Evolutionary conservation across 2,113 vertebrate species (phyloP).

Genomic region (Corvus cornix): DNA sequence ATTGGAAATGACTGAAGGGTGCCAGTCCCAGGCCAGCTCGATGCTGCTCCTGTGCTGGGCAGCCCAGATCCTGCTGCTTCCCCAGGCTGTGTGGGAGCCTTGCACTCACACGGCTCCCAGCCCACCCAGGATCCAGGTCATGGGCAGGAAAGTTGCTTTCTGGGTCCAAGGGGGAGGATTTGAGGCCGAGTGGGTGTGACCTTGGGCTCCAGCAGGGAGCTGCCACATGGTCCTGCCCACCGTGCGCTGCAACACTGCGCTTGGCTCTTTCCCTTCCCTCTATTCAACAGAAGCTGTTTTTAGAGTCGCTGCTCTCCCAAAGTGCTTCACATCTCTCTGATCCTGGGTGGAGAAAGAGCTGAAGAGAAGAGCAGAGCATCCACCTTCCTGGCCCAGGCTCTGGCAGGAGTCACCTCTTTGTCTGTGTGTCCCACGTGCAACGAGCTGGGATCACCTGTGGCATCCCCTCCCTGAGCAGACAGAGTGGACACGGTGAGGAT

Average conservation of each 20-base stretch:
- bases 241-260: fast-evolving
- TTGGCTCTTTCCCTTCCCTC: neutral
- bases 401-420: neutral
- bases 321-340: neutral
- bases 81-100: neutral
- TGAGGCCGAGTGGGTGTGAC: neutral
- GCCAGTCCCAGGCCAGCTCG: neutral
- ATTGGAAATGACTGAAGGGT: fast-evolving
- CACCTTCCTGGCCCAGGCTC: neutral
- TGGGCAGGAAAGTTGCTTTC: neutral
- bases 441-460: neutral
- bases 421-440: fast-evolving
- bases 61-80: neutral
- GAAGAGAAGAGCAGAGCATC: neutral
- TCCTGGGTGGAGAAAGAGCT: neutral
- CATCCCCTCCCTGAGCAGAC: neutral
- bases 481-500: fast-evolving
- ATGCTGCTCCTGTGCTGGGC: fast-evolving
- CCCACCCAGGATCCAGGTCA: neutral
- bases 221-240: neutral
- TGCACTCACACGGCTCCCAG: neutral
- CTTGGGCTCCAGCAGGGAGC: neutral
- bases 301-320: neutral
- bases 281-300: neutral
- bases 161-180: neutral